Base-by-base conservation (phyloP, 1,140 invertebrate species). In the Tyrophagus putrescentiae region DNA sequence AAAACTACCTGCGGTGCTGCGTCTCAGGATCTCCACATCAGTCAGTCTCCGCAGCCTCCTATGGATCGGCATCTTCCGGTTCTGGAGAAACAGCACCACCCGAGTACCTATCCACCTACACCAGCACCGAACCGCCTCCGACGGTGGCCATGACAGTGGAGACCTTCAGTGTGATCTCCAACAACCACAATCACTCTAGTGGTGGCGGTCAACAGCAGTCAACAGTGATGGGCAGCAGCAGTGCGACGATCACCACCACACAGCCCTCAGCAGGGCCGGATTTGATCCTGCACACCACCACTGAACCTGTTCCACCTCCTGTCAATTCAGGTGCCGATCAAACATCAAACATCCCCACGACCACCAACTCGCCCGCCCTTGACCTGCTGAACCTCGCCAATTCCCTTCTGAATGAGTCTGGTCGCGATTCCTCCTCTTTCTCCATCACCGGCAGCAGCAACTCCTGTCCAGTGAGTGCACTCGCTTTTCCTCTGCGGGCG, bases 311-410 rank as follows among this genome's bases (percentile, higher is more conserved):
- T n/a, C 23, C 31, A 48, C 44, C 34, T 41, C 21, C 28, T 7
- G 9, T 27, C 16, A n/a, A 32, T 54, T 54, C 39, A 13, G 48
- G 42, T 23, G 36, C 52, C 25, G 3, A 54, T 39, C 18, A 18
- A 41, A 62, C 39, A 31, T 0, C 2, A 18, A 9, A 34, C 39
- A 16, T 61, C 57, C 25, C 1, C 27, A n/a, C 16, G 76, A 75
- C 4, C 73, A 88, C 0, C 64, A 27, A 21, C 63, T 9, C 23
- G 18, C 29, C 25, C 41, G 23, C n/a, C 44, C 25, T 32, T 32
- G n/a, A 11, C 27, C 18, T 29, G 21, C 27, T 16, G 29, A 52
- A 28, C 41, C 44, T 27, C 44, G 31, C 23, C 44, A 6, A 48
- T 29, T 5, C 13, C 13, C n/a, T 39, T n/a, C n/a, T 13, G n/a